Percentiles rank a stretch among this genome's conserved stretches.
These are phyloP conservation scores for Corythoichthys haematopterus DNA, from an alignment of 2,113 vertebrate species.

Conservation along the genomic window DNA sequence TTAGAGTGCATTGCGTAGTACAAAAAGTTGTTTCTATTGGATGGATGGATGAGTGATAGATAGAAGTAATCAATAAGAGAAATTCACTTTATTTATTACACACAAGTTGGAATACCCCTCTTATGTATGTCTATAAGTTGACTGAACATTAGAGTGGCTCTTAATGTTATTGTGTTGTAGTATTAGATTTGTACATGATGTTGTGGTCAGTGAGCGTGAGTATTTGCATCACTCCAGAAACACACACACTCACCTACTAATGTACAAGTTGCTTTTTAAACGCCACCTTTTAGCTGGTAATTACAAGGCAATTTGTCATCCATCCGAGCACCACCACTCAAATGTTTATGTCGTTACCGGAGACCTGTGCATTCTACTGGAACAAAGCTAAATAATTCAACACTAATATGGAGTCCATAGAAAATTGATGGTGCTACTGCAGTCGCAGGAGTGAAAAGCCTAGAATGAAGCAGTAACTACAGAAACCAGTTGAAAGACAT, in stretches of 20 bases:
- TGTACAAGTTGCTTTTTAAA: constrained; percentile 10
- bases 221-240: background rate
- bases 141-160: background rate
- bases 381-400: constrained; percentile 54
- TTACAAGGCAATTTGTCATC: constrained; percentile 20
- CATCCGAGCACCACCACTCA: background rate
- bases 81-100: too few relatives aligned
- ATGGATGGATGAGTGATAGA: too few relatives aligned
- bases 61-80: too few relatives aligned
- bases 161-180: background rate
- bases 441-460: constrained; percentile 42
- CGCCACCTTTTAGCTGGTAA: constrained; percentile 1
- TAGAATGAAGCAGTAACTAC: constrained; percentile 62
- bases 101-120: background rate
- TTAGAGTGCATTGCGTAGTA: background rate
- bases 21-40: background rate
- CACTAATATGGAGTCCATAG: constrained; percentile 31
- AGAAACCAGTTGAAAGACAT: constrained; percentile 37
- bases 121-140: background rate
- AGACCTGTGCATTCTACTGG: constrained; percentile 4
- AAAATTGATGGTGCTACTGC: constrained; percentile 42
- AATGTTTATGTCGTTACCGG: background rate
- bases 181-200: background rate
- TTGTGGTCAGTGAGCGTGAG: background rate
- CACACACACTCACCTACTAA: background rate